Conservation (phyloP, 2,888 invertebrate genomes). For the Eilema sororculum region DNA sequence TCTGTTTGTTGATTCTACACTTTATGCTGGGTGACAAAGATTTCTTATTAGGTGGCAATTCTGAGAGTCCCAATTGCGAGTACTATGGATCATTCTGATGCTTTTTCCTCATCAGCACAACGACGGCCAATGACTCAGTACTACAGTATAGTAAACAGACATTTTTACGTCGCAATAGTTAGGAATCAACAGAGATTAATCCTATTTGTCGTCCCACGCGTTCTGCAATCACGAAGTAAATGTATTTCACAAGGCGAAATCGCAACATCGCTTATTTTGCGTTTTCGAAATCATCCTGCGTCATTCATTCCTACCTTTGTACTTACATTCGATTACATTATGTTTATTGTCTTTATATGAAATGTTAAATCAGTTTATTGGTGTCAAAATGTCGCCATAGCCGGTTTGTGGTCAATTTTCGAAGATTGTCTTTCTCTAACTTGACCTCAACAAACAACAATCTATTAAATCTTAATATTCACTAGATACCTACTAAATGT, state of each 20-base stretch:
- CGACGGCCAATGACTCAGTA: slow-evolving; percentile 32
- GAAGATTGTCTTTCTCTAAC: slow-evolving; percentile 28
- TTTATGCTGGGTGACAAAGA: slow-evolving; percentile 20
- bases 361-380: slow-evolving; percentile 53
- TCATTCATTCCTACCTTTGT: slow-evolving; percentile 78
- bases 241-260: slow-evolving; percentile 83
- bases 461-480: background rate
- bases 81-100: slow-evolving; percentile 18
- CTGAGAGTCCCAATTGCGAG: slow-evolving; percentile 24
- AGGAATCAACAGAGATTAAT: slow-evolving; percentile 76
- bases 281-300: slow-evolving; percentile 85
- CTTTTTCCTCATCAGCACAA: slow-evolving; percentile 41
- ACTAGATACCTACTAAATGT: slow-evolving; percentile 18
- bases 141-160: slow-evolving; percentile 34
- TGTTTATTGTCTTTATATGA: slow-evolving; percentile 56
- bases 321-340: slow-evolving; percentile 63
- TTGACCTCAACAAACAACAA: slow-evolving; percentile 4
- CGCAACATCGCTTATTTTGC: slow-evolving; percentile 85
- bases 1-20: slow-evolving; percentile 31
- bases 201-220: slow-evolving; percentile 84
- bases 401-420: slow-evolving; percentile 23
- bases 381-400: slow-evolving; percentile 46
- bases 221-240: slow-evolving; percentile 80
- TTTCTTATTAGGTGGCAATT: slow-evolving; percentile 21
- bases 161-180: slow-evolving; percentile 61